phyloP scores from a whole-genome alignment of 2,113 vertebrate species.

The Gymnobelideus leadbeateri region DNA sequence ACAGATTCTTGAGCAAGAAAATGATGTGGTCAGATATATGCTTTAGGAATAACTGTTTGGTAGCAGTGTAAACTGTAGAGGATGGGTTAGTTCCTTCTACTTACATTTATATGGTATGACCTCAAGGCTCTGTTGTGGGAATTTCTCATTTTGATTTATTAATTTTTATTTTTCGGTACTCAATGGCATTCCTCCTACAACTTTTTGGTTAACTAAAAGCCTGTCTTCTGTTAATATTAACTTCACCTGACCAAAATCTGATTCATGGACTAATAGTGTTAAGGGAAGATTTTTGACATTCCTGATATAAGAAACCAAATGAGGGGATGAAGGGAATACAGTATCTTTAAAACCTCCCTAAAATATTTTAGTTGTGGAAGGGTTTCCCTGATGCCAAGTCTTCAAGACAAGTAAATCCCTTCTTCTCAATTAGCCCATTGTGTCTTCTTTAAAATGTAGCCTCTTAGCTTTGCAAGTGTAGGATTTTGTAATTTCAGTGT shows the following conservation, averaged over 20 bases:
- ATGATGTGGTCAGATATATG: no score
- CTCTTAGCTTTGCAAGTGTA: background rate
- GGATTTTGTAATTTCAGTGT: background rate
- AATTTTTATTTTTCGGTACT: background rate
- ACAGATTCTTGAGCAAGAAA: no score
- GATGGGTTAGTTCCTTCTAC: background rate
- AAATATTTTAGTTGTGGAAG: background rate
- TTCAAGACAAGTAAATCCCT: background rate
- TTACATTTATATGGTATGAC: background rate
- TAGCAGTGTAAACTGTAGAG: background rate
- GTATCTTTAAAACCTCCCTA: background rate
- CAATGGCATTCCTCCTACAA: background rate
- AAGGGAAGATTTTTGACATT: background rate
- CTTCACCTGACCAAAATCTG: background rate
- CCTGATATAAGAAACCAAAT: background rate
- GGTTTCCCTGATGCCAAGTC: background rate
- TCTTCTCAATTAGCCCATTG: background rate
- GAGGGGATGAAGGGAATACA: background rate
- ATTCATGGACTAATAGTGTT: background rate
- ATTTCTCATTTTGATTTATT: background rate
- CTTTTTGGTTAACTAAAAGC: background rate
- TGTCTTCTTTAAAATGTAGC: background rate
- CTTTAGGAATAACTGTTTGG: background rate
- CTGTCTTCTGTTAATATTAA: background rate
- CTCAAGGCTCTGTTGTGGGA: background rate